Evolutionary conservation across 2,797 vertebrate species (phyloP), one percentile per base, ranked within the genome.

Genomic region (Bryconaethiops microstoma): DNA sequence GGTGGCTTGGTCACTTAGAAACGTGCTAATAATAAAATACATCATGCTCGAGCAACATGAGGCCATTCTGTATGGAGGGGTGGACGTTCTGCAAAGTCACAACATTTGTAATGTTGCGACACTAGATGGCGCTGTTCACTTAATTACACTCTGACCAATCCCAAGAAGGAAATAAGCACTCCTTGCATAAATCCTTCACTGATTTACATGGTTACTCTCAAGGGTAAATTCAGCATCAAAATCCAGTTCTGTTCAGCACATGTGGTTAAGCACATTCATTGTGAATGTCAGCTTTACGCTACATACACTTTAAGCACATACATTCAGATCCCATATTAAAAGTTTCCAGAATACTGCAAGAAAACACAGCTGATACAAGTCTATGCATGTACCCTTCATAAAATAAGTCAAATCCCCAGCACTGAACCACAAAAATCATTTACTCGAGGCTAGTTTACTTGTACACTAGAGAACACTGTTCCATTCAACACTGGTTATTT

Each of bases 41-140:
- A 71, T 35, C 52, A 54, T n/a, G 17, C 29, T 73, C 35, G 7
- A 52, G 52, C 9, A 54, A 72, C 29, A 59, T 59, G 54, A 54
- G 52, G 17, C 14, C 39, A 42, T 40, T n/a, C 48, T 55, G 19
- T 7, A 42, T 19, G 0, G 7, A 52, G 14, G 39, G 16, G 48
- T 1, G 7, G 12, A 60, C 72, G 25, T 9, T 4, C 48, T 52
- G 48, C 48, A 16, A 45, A 12, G 14, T 16, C 59, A 2, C 6
- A 45, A 21, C 12, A 55, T 80, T 62, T 17, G 25, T 13, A 59
- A 16, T 21, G 5, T 23, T 69, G 50, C 10, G 29, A 55, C 86
- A 87, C 80, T 65, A 85, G 86, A 76, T 85, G 84, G 82, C n/a
- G 54, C 21, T 75, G 54, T 59, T 76, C 50, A 16, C 23, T 50